These are phyloP conservation scores for Shinisaurus crocodilurus DNA, from an alignment of 2,113 vertebrate genomes.

Conservation along the genomic window DNA sequence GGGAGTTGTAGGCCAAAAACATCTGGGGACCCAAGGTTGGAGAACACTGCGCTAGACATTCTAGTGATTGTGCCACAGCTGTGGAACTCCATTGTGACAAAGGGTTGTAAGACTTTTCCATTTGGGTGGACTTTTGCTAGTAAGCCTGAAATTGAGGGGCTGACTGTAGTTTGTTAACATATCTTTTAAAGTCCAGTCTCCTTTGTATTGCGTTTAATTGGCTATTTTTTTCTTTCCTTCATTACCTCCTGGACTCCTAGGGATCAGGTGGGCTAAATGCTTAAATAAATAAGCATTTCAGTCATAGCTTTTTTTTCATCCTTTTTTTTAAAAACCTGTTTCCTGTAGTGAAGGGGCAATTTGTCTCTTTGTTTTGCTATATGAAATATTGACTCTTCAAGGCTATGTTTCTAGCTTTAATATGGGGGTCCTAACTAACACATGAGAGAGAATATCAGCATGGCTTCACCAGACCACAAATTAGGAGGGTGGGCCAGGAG, in stretches of 20 bases:
- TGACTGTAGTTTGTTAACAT: too few species aligned
- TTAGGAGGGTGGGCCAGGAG: background rate
- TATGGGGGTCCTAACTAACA: background rate
- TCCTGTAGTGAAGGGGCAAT: too few species aligned
- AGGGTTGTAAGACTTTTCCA: too few species aligned
- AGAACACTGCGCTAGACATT: too few species aligned
- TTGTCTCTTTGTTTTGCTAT: background rate
- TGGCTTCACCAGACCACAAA: background rate
- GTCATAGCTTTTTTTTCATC: background rate
- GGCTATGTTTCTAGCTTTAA: background rate
- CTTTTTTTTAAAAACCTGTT: background rate
- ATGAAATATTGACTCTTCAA: background rate
- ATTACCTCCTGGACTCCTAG: background rate
- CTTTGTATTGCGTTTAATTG: background rate
- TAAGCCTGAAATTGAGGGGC: background rate
- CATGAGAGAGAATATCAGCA: background rate
- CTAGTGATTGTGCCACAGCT: background rate
- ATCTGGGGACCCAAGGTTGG: too few species aligned
- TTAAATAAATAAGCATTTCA: background rate
- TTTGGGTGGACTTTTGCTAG: background rate
- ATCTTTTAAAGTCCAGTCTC: background rate
- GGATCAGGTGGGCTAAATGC: background rate
- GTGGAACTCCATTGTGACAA: too few species aligned
- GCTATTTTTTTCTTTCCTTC: background rate
- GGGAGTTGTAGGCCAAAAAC: too few species aligned